A percentile compares a stretch with the other conserved stretches of the same genome.
Evolutionary conservation across 2,113 vertebrate genomes (phyloP).

Genomic region (Parus major): DNA sequence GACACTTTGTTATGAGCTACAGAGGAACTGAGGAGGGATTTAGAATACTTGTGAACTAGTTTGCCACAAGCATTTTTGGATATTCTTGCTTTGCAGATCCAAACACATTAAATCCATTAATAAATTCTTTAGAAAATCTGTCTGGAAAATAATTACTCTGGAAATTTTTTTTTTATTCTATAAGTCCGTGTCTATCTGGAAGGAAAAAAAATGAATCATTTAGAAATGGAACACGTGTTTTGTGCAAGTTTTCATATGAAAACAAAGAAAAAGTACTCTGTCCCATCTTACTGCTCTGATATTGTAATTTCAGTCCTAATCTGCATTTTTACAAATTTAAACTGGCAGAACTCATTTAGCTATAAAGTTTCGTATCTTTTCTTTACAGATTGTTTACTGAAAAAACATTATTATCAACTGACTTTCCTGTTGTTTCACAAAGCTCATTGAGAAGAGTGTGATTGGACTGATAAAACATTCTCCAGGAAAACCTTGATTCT

Average conservation of each 20-base stretch:
- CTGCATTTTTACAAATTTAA: background rate
- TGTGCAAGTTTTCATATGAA: background rate
- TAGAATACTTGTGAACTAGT: background rate
- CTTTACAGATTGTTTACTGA: background rate
- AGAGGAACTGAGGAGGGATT: background rate
- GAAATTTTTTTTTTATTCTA: background rate
- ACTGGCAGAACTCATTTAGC: background rate
- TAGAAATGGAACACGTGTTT: background rate
- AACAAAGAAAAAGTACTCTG: background rate
- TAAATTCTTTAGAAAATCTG: background rate
- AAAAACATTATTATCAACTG: background rate
- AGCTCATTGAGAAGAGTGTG: fast-evolving
- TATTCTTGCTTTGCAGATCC: background rate
- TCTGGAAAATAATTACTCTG: background rate
- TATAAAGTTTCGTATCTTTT: background rate
- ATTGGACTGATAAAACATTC: background rate
- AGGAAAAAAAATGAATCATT: background rate
- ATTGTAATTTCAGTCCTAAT: background rate
- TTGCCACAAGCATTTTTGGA: background rate
- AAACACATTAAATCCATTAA: background rate
- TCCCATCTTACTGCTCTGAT: background rate
- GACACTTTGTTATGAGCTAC: background rate
- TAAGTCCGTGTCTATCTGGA: background rate
- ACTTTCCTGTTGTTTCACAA: background rate
- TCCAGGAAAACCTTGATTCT: background rate